These are phyloP conservation scores for Indri indri DNA, from an alignment of 2,113 vertebrate species.

Conservation along the genomic window DNA sequence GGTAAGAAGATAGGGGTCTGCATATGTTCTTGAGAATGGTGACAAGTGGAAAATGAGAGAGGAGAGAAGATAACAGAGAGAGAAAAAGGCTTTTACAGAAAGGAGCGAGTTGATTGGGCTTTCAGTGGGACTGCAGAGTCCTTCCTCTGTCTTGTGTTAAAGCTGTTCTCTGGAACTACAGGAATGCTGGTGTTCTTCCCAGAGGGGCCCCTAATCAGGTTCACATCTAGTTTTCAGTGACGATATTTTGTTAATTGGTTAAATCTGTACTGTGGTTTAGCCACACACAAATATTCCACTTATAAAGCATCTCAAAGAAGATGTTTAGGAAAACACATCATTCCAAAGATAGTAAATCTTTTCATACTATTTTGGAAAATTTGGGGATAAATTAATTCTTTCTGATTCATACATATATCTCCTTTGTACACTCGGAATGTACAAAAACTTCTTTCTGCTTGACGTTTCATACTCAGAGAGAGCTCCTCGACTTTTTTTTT, in stretches of 20 bases:
- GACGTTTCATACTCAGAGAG: conserved; percentile 70
- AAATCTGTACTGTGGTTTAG: conserved; percentile 23
- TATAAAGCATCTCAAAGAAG: conserved; percentile 29
- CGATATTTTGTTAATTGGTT: conserved; percentile 13
- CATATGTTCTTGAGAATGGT: background rate
- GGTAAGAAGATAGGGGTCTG: background rate
- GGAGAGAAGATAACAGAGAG: background rate
- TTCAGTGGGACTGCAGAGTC: background rate
- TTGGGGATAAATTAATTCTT: conserved; percentile 5
- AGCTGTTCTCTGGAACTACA: background rate
- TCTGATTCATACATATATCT: conserved; percentile 23
- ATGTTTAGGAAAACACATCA: conserved; percentile 3
- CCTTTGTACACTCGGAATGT: background rate
- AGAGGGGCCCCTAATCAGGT: background rate
- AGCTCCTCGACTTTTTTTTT: conserved; percentile 70
- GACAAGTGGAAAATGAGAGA: background rate
- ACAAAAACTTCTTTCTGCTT: conserved; percentile 71
- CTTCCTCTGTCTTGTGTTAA: background rate
- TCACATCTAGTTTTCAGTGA: background rate
- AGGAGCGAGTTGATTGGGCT: background rate
- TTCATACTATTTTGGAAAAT: conserved; percentile 29
- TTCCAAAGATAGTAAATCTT: conserved; percentile 17
- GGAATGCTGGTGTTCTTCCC: background rate
- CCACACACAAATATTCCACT: conserved; percentile 1
- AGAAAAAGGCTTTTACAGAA: background rate